Evolutionary conservation across 2,113 vertebrate species (phyloP).

Genomic region (Artemisiospiza belli): DNA sequence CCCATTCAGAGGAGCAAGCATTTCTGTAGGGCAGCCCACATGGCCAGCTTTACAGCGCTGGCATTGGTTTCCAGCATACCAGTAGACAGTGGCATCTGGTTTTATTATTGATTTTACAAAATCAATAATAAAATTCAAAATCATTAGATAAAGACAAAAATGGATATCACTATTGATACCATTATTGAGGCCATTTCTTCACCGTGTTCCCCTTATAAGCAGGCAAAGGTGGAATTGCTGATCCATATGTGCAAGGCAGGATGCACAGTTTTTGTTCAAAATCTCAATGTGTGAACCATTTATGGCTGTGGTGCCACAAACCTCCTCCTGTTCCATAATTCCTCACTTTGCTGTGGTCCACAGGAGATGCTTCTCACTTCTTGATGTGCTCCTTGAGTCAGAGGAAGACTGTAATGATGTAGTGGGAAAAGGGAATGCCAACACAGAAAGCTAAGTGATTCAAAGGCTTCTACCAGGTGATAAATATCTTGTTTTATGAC

Average conservation of each 20-base stretch:
- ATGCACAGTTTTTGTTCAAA: neutral
- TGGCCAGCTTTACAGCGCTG: neutral
- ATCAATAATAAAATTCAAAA: neutral
- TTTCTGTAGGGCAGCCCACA: neutral
- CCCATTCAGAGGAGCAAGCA: neutral
- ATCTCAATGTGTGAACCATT: neutral
- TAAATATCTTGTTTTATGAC: neutral
- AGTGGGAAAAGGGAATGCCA: neutral
- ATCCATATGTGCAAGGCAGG: accelerated
- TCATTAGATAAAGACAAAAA: neutral
- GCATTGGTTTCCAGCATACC: neutral
- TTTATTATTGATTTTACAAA: neutral
- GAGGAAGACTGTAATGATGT: neutral
- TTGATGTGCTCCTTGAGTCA: neutral
- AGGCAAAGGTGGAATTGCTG: neutral
- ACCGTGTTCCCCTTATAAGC: neutral
- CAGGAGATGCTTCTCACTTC: neutral
- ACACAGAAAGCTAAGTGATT: neutral
- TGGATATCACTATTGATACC: accelerated
- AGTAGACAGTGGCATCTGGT: accelerated
- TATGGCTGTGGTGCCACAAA: neutral
- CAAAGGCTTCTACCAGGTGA: neutral
- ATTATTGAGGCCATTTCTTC: neutral
- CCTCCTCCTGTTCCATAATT: neutral
- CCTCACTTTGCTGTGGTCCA: neutral